A percentile compares a stretch with the other conserved stretches of the same genome.
Evolutionary conservation across 2,113 vertebrate genomes (phyloP).

Genomic region (Oophaga pumilio): DNA sequence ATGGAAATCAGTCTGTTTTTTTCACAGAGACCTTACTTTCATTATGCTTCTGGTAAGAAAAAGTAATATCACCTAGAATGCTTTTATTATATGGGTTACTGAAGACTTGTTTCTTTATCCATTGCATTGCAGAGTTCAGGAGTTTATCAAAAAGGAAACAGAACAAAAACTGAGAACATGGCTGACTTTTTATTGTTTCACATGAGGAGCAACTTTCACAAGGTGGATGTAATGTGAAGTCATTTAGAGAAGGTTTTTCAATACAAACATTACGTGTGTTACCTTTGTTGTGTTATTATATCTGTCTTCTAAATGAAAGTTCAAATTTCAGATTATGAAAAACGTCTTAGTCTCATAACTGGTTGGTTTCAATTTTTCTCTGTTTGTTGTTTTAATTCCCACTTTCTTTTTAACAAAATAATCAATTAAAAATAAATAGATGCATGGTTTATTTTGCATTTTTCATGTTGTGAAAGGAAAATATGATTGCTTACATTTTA

Average conservation of each 20-base stretch:
- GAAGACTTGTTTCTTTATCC: background rate
- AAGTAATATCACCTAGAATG: too few species aligned
- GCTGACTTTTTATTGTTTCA: background rate
- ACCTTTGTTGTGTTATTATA: background rate
- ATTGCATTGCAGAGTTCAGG: background rate
- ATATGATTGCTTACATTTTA: too few species aligned
- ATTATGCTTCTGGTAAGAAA: too few species aligned
- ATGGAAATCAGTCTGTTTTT: too few species aligned
- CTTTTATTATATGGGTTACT: background rate
- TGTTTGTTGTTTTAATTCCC: background rate
- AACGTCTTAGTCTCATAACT: constrained; percentile 15
- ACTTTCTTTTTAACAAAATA: background rate
- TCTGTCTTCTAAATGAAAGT: constrained; percentile 12
- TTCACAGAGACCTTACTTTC: too few species aligned
- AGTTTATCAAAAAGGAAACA: background rate
- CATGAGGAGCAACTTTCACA: background rate
- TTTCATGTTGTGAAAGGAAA: too few species aligned
- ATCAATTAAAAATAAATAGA: background rate
- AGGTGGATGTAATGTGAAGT: background rate
- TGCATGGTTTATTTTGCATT: too few species aligned
- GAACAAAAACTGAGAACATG: background rate
- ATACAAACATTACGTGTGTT: background rate
- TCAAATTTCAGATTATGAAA: background rate
- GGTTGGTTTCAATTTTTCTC: constrained; percentile 8
- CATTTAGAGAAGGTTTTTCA: constrained; percentile 14